Conservation (phyloP, 2,888 invertebrate species). For the Eristalis pertinax region DNA sequence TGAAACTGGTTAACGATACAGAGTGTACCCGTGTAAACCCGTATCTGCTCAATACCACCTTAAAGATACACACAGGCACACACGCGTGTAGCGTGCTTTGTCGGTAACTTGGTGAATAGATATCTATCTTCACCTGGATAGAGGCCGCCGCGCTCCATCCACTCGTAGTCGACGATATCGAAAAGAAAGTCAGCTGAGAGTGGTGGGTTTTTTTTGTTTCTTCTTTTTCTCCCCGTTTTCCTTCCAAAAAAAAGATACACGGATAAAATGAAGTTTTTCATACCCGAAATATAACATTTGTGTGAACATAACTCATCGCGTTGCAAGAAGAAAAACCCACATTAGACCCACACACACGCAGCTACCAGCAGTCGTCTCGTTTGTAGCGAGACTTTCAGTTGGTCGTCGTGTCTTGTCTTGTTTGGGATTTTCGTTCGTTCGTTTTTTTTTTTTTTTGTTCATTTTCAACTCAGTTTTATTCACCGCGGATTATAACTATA, state of each 20-base stretch:
- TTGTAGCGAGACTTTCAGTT: too few species aligned
- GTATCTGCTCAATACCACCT: slow-evolving; percentile 11
- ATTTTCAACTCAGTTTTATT: not conserved
- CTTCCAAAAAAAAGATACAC: not conserved
- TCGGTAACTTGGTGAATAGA: slow-evolving; percentile 9
- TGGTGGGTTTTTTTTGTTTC: slow-evolving; percentile 19
- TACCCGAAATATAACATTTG: not conserved
- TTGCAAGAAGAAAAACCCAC: not conserved
- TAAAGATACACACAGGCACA: slow-evolving; percentile 20
- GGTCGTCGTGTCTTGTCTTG: too few species aligned
- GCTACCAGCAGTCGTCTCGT: not conserved
- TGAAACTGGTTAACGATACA: slow-evolving; percentile 53
- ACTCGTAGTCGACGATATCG: not conserved
- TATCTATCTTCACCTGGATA: slow-evolving; percentile 32
- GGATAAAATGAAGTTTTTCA: slow-evolving; percentile 14
- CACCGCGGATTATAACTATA: not conserved
- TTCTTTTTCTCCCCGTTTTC: not conserved
- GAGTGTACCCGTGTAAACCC: not conserved
- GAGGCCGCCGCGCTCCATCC: not conserved
- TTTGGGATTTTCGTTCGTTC: not conserved
- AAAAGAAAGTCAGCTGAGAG: slow-evolving; percentile 64
- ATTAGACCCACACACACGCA: not conserved
- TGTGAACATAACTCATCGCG: not conserved
- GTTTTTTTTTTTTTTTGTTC: not conserved
- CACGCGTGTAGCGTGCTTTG: not conserved